Percentiles rank a stretch among this genome's conserved stretches.
These are phyloP conservation scores for Etia nguti DNA, from an alignment of 2,113 vertebrate species.

Conservation along the genomic window DNA sequence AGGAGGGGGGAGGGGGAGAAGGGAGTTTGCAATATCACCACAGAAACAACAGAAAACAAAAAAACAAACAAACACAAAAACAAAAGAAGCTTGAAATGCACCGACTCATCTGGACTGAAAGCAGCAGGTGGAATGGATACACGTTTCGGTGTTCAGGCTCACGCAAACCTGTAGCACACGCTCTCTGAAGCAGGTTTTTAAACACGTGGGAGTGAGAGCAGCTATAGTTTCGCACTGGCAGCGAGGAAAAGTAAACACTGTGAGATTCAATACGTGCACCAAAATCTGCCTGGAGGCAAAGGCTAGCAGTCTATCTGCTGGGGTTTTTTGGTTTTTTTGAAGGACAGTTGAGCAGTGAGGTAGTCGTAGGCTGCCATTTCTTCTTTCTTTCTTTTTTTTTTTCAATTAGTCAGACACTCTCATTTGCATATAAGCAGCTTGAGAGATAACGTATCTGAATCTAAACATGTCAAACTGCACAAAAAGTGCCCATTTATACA, in stretches of 20 bases:
- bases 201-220: background rate
- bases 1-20: background rate
- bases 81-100: slow-evolving; percentile 62
- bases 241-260: background rate
- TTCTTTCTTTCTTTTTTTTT: background rate
- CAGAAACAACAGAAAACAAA: slow-evolving; percentile 58
- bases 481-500: background rate
- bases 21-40: slow-evolving; percentile 48
- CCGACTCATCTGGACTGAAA: slow-evolving; percentile 37
- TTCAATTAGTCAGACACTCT: background rate
- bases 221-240: background rate
- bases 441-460: background rate
- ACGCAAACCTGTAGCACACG: background rate
- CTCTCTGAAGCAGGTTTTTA: background rate
- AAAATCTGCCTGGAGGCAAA: background rate
- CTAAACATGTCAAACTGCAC: background rate
- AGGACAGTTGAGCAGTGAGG: background rate
- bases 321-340: background rate
- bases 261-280: background rate
- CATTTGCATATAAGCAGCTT: background rate
- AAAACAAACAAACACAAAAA: slow-evolving; percentile 11
- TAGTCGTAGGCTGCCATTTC: background rate
- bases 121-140: slow-evolving; percentile 60
- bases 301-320: background rate
- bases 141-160: slow-evolving; percentile 9